Evolutionary conservation across 2,113 vertebrate genomes (phyloP).

Genomic region (Salvator merianae): DNA sequence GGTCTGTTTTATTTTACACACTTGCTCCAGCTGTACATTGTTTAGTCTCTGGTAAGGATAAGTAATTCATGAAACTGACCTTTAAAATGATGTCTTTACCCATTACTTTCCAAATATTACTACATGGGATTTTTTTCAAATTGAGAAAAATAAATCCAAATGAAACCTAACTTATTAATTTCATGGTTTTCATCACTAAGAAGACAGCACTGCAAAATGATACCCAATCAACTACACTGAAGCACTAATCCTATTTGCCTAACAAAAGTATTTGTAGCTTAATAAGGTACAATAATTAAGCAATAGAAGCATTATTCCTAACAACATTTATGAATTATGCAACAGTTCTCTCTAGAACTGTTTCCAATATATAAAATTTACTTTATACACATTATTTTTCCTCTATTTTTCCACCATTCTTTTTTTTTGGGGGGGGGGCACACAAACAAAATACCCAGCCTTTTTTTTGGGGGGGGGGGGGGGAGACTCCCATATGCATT

Average conservation of each 20-base stretch:
- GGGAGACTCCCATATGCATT: no score
- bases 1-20: no score
- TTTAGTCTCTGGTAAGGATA: neutral
- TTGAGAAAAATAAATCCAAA: conserved; percentile 20
- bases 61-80: neutral
- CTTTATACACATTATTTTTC: conserved; percentile 28
- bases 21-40: no score
- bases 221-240: conserved; percentile 51
- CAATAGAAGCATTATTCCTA: conserved; percentile 22
- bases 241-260: conserved; percentile 59
- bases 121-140: conserved; percentile 27
- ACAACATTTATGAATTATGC: conserved; percentile 38
- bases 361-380: conserved; percentile 34
- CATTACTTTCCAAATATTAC: conserved; percentile 57
- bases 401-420: conserved; percentile 13
- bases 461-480: no score
- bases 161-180: conserved; percentile 45
- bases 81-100: conserved; percentile 14
- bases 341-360: conserved; percentile 23
- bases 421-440: no score
- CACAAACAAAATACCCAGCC: no score
- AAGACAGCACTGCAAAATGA: conserved; percentile 44
- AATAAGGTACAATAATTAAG: conserved; percentile 54
- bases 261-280: conserved; percentile 38
- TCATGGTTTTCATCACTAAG: conserved; percentile 50